These are phyloP conservation scores for Eristalinus sepulchralis DNA, from an alignment of 2,888 invertebrate genomes.

Conservation along the genomic window DNA sequence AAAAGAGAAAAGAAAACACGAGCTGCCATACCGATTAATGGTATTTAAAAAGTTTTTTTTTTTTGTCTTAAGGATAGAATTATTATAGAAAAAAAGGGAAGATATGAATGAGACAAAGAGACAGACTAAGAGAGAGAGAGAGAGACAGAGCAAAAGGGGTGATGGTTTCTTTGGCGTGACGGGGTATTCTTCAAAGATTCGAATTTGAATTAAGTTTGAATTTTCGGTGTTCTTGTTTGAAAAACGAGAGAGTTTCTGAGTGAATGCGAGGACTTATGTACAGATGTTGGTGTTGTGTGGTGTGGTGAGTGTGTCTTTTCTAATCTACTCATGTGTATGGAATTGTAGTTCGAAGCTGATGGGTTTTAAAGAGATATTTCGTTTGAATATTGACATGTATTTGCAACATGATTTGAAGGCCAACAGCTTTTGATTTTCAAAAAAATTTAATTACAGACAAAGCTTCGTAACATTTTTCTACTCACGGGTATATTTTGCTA, in stretches of 20 bases:
- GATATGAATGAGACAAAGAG: slow-evolving; percentile 21
- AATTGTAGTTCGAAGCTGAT: not conserved
- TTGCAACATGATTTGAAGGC: not conserved
- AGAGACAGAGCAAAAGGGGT: not conserved
- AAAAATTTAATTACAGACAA: no score
- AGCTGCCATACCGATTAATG: slow-evolving; percentile 70
- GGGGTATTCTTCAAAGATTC: not conserved
- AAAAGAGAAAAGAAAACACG: slow-evolving; percentile 59
- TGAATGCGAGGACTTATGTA: not conserved
- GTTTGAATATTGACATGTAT: not conserved
- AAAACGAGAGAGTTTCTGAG: not conserved
- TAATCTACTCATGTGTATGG: not conserved
- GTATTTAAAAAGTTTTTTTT: slow-evolving; percentile 42
- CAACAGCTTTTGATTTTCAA: not conserved
- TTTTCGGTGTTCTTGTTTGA: not conserved
- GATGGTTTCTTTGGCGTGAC: not conserved
- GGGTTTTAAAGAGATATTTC: not conserved
- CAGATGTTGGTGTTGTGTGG: not conserved
- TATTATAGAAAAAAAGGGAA: slow-evolving; percentile 11
- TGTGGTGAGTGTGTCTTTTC: not conserved
- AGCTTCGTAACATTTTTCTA: no score
- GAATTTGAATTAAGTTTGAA: not conserved
- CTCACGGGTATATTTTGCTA: no score
- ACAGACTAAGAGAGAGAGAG: not conserved
- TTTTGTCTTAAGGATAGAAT: slow-evolving; percentile 1